Evolutionary conservation across 2,113 vertebrate genomes (phyloP).

Genomic region (Jacana jacana): DNA sequence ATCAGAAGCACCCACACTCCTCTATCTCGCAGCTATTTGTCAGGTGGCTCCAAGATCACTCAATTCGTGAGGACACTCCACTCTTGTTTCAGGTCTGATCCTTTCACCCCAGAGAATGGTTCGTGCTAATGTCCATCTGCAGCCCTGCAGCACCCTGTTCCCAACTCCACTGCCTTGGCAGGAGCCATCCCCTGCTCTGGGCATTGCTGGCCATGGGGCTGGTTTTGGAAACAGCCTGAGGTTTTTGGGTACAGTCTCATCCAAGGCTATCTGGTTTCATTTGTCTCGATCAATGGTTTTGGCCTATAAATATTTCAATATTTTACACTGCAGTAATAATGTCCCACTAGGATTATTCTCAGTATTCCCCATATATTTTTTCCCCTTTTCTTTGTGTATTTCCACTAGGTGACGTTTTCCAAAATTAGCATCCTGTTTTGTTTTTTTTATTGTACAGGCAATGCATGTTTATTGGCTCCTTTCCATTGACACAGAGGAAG

Average conservation of each 20-base stretch:
- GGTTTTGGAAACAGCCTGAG: background rate
- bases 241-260: background rate
- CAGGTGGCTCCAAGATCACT: fast-evolving
- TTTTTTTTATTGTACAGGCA: background rate
- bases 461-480: background rate
- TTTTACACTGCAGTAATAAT: background rate
- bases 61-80: fast-evolving
- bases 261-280: background rate
- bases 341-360: background rate
- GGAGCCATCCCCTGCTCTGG: background rate
- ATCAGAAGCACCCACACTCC: background rate
- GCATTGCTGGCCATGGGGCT: background rate
- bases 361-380: background rate
- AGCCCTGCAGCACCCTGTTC: fast-evolving
- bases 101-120: background rate
- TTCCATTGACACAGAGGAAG: background rate
- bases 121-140: background rate
- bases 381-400: background rate
- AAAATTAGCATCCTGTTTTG: background rate
- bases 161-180: background rate
- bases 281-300: background rate
- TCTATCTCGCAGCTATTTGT: background rate
- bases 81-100: background rate
- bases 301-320: background rate
- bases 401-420: background rate